Base-by-base conservation (phyloP, 2,113 vertebrate genomes). In the Sciurus niger region DNA sequence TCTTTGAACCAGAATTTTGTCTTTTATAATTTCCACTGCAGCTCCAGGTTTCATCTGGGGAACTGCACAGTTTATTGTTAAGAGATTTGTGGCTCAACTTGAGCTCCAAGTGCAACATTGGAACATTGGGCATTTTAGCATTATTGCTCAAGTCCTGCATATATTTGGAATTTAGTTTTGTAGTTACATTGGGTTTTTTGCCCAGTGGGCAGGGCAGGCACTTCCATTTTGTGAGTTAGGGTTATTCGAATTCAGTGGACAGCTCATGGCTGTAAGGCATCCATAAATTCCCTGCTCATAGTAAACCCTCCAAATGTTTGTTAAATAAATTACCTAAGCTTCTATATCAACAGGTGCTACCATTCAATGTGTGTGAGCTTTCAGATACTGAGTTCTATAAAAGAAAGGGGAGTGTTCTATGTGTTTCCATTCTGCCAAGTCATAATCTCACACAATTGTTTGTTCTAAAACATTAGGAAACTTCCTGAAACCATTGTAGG, bases 351-450 rank as follows among this genome's bases (percentile, higher is more conserved):
- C 55, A 79, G 63, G 63, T 90, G n/a, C 32, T 55, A 60, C 17
- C 22, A 32, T 32, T 89, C 82, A 93, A 34, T 55, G 40, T 34
- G 10, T n/a, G 60, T 67, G 48, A 43, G 76, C 32, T 76, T 82
- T 82, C 85, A 94, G 53, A 89, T 60, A 83, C 17, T 70, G 93
- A 79, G 34, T 76, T 46, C 9, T 51, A 84, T 28, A 78, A 93
- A 87, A 88, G 70, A 82, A 76, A 10, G 12, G 80, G 18, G n/a
- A 82, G 43, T 30, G 4, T 46, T 79, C 58, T 84, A 88, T 76
- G 24, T 73, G 43, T 80, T 93, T 88, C 25, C 67, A 89, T 86
- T 76, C 68, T 78, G 46, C 46, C 46, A 78, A 84, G 32, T 78
- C 76, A 90, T 30, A 94, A 90, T 90, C 40, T 34, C 24, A 73